phyloP scores from a whole-genome alignment of 1,140 invertebrate species.

The Trichonephila clavipes region DNA sequence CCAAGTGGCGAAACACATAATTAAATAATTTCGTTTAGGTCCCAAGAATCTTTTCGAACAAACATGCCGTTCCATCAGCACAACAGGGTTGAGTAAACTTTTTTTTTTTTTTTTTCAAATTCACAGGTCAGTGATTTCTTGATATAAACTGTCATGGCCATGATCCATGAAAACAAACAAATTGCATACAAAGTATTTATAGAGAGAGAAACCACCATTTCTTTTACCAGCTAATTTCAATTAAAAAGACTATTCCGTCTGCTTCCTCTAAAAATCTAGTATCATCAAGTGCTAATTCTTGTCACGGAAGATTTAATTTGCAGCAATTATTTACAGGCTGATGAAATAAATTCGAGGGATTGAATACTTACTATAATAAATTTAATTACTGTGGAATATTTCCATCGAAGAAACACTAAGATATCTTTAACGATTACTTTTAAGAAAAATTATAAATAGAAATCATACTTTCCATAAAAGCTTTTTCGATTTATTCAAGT shows the following conservation, averaged over 20 bases:
- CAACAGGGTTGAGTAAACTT: too few species aligned
- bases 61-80: background rate
- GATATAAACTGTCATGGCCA: background rate
- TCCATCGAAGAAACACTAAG: too few species aligned
- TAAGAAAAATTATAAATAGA: too few species aligned
- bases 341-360: too few species aligned
- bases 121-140: background rate
- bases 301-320: background rate
- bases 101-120: background rate
- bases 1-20: too few species aligned
- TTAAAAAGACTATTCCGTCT: background rate
- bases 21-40: too few species aligned
- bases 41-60: background rate
- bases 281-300: background rate
- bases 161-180: background rate
- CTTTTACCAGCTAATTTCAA: background rate
- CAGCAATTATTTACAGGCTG: too few species aligned
- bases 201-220: background rate
- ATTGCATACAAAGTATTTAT: background rate
- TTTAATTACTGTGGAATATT: too few species aligned
- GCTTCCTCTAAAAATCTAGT: background rate
- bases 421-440: too few species aligned
- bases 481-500: too few species aligned
- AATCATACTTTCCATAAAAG: too few species aligned
- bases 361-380: too few species aligned